Base-by-base conservation (phyloP, 2,797 vertebrate species). In the Peromyscus nudipes region DNA sequence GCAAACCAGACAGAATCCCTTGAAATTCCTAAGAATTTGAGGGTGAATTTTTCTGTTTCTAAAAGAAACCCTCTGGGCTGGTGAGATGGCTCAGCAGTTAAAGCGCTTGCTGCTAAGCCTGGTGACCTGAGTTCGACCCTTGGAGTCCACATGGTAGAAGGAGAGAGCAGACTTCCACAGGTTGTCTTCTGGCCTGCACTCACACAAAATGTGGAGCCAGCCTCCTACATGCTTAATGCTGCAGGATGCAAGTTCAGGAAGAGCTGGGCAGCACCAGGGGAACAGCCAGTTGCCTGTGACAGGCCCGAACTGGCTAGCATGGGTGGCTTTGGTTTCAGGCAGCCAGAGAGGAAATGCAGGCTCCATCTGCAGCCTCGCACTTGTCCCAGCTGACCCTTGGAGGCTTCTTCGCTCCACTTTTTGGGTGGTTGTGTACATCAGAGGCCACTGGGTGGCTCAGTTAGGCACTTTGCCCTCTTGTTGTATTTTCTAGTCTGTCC, bases 401-500 rank as follows among this genome's bases (percentile, higher is more conserved):
- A 16, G 57, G 12, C 13, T 12, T 43, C 43, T 17, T 34, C 23
- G n/a, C 64, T 46, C 25, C 27, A 0, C 43, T 23, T 29, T 40
- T 1, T 37, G 21, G 16, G 1, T 81, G 37, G 16, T 11, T 1
- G 0, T 79, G 17, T 34, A 13, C 46, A 3, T 0, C 27, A 7
- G 2, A n/a, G 49, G n/a, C 73, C 34, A 6, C 1, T 1, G 0
- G 12, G 23, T 14, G 25, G 60, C 46, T 19, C 49, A 2, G 34
- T 62, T 27, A 55, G 79, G 65, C 62, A 21, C 27, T 23, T 62
- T 29, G 11, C 71, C 76, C n/a, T 49, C 76, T 2, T 85, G n/a
- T 93, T 92, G 34, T 96, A 62, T 93, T 96, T 97, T 96, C 83
- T 87, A 97, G 96, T 40, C 71, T 84, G 49, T 60, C 27, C 92